Evolutionary conservation across 2,888 invertebrate genomes (phyloP), one percentile per base, ranked within the genome.

Genomic region (Tipula vernalis): DNA sequence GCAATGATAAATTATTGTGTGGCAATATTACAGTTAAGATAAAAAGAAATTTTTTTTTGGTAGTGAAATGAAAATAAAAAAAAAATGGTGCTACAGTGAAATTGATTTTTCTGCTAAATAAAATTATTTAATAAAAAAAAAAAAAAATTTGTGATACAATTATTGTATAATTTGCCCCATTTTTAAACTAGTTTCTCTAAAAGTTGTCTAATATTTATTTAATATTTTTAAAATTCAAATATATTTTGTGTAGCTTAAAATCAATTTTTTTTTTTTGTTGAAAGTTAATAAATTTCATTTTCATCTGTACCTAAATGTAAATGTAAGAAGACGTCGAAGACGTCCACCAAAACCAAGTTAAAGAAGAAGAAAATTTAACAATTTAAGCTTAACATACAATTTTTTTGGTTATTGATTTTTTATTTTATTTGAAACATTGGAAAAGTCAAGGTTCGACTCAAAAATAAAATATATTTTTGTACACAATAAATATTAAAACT

Each of bases 371-470:
- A 71, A 71, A 28, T 28, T 28, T 71, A 18, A 71, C 8, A 71
- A 71, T 71, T 71, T 71, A 71, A 71, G 18, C 28, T 71, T 71
- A 71, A 71, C 71, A 6, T 57, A 71, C 28, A 71, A 71, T 28
- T 28, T 84, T 84, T 36, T 84, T 28, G 28, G 28, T 28, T 84
- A 84, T 84, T 39, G 84, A 84, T 84, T 84, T 84, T 71, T 39
- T 41, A 39, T 84, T 84, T 84, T 41, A 15, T 84, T n/a, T 84
- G n/a, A 41, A 84, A 84, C 36, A 41, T 84, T 84, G 84, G 84
- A 84, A 84, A 84, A 84, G 84, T 84, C 84, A 84, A 84, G 84
- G 84, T 84, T 84, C 84, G 84, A 84, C 44, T 10, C 12, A 39
- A 39, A 39, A 28, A 28, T 41, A 41, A 41, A 41, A 41, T 41